Conservation (phyloP, 1,140 invertebrate genomes). For the Hyphantria cunea region DNA sequence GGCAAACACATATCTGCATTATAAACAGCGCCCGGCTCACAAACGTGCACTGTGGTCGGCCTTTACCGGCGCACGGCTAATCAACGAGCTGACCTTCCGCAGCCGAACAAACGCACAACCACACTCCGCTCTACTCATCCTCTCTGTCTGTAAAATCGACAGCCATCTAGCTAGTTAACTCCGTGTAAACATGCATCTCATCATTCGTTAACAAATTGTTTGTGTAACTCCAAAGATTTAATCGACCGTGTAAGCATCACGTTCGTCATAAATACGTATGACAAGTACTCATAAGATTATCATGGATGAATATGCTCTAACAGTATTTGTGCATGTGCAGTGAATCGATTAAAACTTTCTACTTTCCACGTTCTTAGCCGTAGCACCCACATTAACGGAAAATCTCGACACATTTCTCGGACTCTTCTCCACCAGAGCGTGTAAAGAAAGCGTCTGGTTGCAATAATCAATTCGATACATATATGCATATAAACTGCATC, state of each 20-base stretch:
- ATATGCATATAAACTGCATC: conserved; percentile 12
- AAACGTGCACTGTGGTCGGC: conserved; percentile 79
- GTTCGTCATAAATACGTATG: conserved; percentile 19
- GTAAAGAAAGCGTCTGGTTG: conserved; percentile 64
- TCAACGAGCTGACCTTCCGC: conserved; percentile 78
- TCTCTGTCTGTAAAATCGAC: conserved; percentile 44
- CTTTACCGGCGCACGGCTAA: conserved; percentile 78
- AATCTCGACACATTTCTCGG: conserved; percentile 72
- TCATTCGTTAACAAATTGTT: conserved; percentile 27
- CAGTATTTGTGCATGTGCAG: conserved; percentile 69
- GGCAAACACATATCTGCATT: conserved; percentile 82
- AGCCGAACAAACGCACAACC: conserved; percentile 68
- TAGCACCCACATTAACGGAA: conserved; percentile 65
- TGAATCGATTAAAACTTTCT: conserved; percentile 75
- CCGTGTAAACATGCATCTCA: conserved; percentile 11
- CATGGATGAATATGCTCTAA: conserved; percentile 23
- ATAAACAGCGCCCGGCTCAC: conserved; percentile 80
- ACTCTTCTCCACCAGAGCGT: conserved; percentile 67
- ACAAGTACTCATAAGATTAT: conserved; percentile 14
- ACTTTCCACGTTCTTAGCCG: conserved; percentile 70
- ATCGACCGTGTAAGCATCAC: too few relatives aligned
- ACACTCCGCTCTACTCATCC: conserved; percentile 42
- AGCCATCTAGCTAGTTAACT: conserved; percentile 19
- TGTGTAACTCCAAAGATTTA: too few relatives aligned
- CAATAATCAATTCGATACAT: conserved; percentile 43